Evolutionary conservation across 1,140 invertebrate genomes (phyloP), one percentile per base, ranked within the genome.

Genomic region (Propsilocerus akamusi): DNA sequence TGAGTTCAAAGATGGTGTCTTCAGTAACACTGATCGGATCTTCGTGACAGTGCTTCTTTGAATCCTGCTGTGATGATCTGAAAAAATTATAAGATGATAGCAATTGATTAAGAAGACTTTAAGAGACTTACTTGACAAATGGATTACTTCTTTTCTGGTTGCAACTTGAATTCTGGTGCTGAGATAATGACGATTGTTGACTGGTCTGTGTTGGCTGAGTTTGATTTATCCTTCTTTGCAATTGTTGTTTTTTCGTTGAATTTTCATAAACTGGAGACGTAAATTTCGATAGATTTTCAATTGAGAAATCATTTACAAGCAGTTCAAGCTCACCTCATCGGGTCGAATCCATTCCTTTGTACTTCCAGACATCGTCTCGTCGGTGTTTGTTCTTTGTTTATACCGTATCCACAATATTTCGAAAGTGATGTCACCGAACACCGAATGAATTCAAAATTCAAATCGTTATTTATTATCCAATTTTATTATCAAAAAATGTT

Each of bases 131-230:
- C 68, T 76, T 77, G 12, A 68, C 63, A 68, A 87, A 87, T 25
- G 83, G 83, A 68, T 86, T 87, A 64, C 80, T 83, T 37, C 81
- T 74, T 61, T 85, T 85, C 46, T 75, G 65, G 12, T 58, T 53
- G 10, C 17, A 17, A 41, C 5, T 41, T 20, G 22, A 20, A 20
- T 41, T 41, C 34, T 20, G 2, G 28, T 6, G 10, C n/a, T 4
- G 10, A 8, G 28, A 8, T 30, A 30, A n/a, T n/a, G n/a, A 2
- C n/a, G 28, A 6, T 2, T 30, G 10, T 30, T 7, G 28, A 30
- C n/a, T 30, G n/a, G n/a, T n/a, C n/a, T n/a, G n/a, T n/a, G n/a
- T n/a, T n/a, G n/a, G n/a, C n/a, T n/a, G 28, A 7, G 49, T 52
- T 48, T 22, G 58, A 48, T 6, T 58, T 54, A 51, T 57, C 50